phyloP scores from a whole-genome alignment of 1,140 invertebrate species.

The Bicyclus anynana region DNA sequence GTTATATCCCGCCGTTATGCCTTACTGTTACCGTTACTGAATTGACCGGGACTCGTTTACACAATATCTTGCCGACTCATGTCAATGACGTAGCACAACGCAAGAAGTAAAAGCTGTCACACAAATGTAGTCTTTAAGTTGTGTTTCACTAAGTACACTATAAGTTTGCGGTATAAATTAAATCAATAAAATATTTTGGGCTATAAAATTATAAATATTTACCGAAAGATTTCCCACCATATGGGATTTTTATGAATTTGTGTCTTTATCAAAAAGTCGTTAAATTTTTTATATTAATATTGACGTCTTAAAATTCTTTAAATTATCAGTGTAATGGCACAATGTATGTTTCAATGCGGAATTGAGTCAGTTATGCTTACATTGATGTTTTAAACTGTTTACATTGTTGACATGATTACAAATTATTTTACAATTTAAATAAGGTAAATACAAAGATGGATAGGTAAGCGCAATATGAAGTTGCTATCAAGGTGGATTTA shows the following conservation, averaged over 20 bases:
- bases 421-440: not conserved
- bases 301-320: not conserved
- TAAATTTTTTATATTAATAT: not conserved
- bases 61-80: conserved; percentile 14
- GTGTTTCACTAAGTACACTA: no score
- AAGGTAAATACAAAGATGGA: not conserved
- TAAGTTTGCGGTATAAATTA: no score
- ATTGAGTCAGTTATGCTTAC: no score
- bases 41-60: conserved; percentile 37
- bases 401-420: not conserved
- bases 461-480: no score
- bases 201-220: conserved; percentile 5
- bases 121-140: no score
- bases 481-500: no score
- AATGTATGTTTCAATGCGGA: not conserved
- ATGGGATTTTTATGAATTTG: not conserved
- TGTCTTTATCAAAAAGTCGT: not conserved
- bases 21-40: conserved; percentile 44
- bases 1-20: conserved; percentile 43
- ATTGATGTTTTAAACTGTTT: no score
- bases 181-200: not conserved
- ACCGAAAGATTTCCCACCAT: not conserved
- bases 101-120: not conserved
- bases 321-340: not conserved
- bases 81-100: not conserved